A percentile compares a stretch with the other conserved stretches of the same genome.
Conservation (phyloP, 2,113 vertebrate genomes). For the Amblyopsis rosae region DNA sequence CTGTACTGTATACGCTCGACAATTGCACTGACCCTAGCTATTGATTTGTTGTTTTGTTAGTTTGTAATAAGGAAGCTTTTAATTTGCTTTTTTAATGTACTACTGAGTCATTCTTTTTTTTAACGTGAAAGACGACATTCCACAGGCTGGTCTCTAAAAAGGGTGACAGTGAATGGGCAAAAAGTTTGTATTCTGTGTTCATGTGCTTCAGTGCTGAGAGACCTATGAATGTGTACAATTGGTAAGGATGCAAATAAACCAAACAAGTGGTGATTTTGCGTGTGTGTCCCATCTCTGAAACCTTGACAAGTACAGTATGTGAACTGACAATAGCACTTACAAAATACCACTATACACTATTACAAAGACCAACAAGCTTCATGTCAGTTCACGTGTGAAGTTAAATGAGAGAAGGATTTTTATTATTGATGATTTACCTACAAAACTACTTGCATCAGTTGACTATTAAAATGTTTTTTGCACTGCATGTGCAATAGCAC, state of each 20-base stretch:
- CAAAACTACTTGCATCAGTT: background rate
- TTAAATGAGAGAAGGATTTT: background rate
- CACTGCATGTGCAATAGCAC: slow-evolving; percentile 14
- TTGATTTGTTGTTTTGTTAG: slow-evolving; percentile 33
- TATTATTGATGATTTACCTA: slow-evolving; percentile 33
- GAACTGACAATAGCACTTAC: slow-evolving; percentile 11
- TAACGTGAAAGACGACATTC: slow-evolving; percentile 42
- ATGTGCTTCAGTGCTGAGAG: slow-evolving; percentile 89
- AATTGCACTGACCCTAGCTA: slow-evolving; percentile 58
- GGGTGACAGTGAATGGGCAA: slow-evolving; percentile 48
- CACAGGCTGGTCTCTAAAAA: slow-evolving; percentile 31
- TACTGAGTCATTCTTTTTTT: slow-evolving; percentile 15
- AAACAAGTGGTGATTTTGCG: slow-evolving; percentile 54
- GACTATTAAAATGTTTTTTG: background rate
- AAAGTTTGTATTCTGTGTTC: slow-evolving; percentile 88
- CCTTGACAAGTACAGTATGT: background rate
- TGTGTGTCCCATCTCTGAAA: slow-evolving; percentile 53
- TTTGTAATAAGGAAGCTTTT: slow-evolving; percentile 23
- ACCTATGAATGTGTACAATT: slow-evolving; percentile 93
- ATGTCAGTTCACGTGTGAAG: slow-evolving; percentile 33
- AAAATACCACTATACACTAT: slow-evolving; percentile 17
- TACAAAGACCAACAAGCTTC: slow-evolving; percentile 18
- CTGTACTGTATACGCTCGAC: slow-evolving; percentile 24
- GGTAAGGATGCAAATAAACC: slow-evolving; percentile 83
- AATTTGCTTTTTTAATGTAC: slow-evolving; percentile 41